A percentile compares a stretch with the other conserved stretches of the same genome.
These are phyloP conservation scores for Spea hammondii DNA, from an alignment of 2,797 vertebrate genomes.

Conservation along the genomic window DNA sequence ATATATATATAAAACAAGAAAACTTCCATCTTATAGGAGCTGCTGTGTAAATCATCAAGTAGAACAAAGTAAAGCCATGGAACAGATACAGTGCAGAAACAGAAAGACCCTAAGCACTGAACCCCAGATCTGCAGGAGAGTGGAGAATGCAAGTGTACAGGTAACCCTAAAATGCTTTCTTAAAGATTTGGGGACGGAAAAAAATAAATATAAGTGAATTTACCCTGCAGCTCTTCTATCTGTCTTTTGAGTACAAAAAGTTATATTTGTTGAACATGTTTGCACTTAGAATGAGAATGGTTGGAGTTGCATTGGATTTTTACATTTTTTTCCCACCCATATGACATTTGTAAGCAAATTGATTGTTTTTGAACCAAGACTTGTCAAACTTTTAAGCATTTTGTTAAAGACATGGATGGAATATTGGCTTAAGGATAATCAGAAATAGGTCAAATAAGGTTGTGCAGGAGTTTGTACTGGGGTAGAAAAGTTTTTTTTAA, in stretches of 20 bases:
- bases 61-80: constrained; percentile 28
- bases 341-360: constrained; percentile 8
- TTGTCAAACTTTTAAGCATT: constrained; percentile 12
- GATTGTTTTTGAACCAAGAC: constrained; percentile 12
- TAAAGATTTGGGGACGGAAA: background rate
- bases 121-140: constrained; percentile 21
- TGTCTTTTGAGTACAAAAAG: no score
- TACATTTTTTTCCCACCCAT: background rate
- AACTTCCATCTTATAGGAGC: constrained; percentile 21
- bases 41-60: background rate
- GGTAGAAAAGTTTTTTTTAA: background rate
- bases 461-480: background rate
- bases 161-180: constrained; percentile 23
- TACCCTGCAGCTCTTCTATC: background rate
- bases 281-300: background rate
- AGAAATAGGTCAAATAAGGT: background rate
- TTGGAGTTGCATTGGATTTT: no score
- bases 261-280: background rate
- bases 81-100: constrained; percentile 41
- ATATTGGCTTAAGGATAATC: background rate
- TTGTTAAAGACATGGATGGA: background rate
- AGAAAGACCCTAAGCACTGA: constrained; percentile 21
- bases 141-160: constrained; percentile 20
- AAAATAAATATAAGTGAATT: background rate
- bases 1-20: background rate